Evolutionary conservation across 2,113 vertebrate species (phyloP), one percentile per base, ranked within the genome.

Genomic region (Myrmecophaga tridactyla): DNA sequence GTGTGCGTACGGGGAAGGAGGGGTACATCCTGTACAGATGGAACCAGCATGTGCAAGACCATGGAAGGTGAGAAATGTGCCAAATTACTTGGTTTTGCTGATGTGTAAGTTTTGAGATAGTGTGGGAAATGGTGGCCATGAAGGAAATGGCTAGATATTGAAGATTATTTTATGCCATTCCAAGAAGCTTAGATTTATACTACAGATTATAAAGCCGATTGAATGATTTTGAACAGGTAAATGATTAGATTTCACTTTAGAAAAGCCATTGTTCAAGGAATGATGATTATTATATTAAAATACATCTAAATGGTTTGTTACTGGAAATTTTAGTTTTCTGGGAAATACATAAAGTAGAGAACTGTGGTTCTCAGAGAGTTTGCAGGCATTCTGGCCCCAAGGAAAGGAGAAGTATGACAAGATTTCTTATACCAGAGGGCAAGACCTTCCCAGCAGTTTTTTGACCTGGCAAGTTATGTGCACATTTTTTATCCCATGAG

Each of bases 191-290:
- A 43, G 27, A 88, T 87, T 69, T 81, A 62, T 81, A 12, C 1
- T 70, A 51, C 10, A 58, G 41, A 46, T 65, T 15, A 69, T 58
- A 46, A 69, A 72, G 23, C 46, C 27, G 60, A 81, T 15, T 58
- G 23, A 72, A 84, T 46, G 63, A 39, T 48, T 88, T 85, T 81
- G 18, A 77, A 65, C 0, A 58, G 1, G 46, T 29, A 65, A 51
- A 60, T 77, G 23, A 20, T 58, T 69, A 31, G 12, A 62, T 65
- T 86, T 89, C 2, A 65, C 14, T 77, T 76, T n/a, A 41, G 20
- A 67, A 9, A 93, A 88, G 46, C 36, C 95, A 21, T 39, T 63
- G 91, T 87, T 86, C 69, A 77, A 95, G 51, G 8, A 56, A 21
- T 77, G 31, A 0, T 51, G 81, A 91, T 72, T 51, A 43, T n/a